Conservation (phyloP, 1,140 invertebrate species). For the Drosophila tsacasi region DNA sequence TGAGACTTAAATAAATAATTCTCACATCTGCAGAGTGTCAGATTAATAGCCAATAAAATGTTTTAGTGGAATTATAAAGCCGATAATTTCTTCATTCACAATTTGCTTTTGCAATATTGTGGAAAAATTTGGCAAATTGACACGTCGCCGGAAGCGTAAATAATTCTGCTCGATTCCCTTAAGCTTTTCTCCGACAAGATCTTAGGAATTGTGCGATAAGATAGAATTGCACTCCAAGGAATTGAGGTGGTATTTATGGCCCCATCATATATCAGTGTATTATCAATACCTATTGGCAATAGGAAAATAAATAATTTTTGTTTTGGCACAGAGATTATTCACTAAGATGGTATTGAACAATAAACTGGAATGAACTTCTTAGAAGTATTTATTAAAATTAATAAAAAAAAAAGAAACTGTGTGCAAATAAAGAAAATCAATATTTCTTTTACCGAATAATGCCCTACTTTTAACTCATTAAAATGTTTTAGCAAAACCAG, state of each 20-base stretch:
- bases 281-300: constrained; percentile 10
- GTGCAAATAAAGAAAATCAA: neutral
- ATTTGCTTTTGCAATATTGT: neutral
- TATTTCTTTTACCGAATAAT: neutral
- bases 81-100: neutral
- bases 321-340: constrained; percentile 30
- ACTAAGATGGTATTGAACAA: constrained; percentile 7
- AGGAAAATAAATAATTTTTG: constrained; percentile 11
- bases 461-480: neutral
- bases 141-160: constrained; percentile 9
- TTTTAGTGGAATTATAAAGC: neutral
- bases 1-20: neutral
- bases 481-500: neutral
- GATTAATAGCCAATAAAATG: constrained; percentile 2
- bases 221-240: constrained; percentile 21
- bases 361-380: neutral
- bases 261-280: constrained; percentile 2
- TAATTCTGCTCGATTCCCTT: constrained; percentile 4
- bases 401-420: too few species aligned
- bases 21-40: neutral
- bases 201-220: constrained; percentile 28
- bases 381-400: neutral
- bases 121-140: constrained; percentile 5
- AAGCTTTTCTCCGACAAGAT: constrained; percentile 13
- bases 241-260: constrained; percentile 9